Conservation (phyloP, 35 echinoderm and acorn worm genomes). For the Ophiothrix spiculata region DNA sequence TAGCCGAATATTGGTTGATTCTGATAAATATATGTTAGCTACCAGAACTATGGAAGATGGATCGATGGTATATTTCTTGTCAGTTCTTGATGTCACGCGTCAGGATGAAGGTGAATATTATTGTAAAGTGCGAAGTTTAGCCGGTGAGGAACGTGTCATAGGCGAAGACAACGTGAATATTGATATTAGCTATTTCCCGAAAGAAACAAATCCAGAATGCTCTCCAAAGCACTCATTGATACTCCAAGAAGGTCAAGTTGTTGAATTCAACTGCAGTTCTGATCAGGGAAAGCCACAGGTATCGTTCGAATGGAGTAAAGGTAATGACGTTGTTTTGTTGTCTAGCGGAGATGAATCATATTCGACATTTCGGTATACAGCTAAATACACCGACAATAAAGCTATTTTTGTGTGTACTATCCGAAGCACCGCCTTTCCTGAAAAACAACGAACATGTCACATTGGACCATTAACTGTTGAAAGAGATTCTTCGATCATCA, state of each 20-base stretch:
- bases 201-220: not conserved
- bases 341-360: too few species aligned
- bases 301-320: not conserved
- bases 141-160: not conserved
- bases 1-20: not conserved
- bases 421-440: not conserved
- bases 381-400: too few species aligned
- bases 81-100: not conserved
- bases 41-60: not conserved
- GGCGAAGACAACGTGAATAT: not conserved
- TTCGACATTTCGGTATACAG: too few species aligned
- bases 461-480: not conserved
- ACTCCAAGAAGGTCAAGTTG: not conserved
- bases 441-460: not conserved
- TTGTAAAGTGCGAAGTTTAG: not conserved
- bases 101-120: not conserved
- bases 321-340: too few species aligned
- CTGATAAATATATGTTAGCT: not conserved
- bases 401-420: not conserved
- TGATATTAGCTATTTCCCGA: not conserved
- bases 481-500: not conserved
- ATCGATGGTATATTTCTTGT: not conserved
- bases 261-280: conserved; percentile 4
- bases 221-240: not conserved
- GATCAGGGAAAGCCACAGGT: not conserved